These are phyloP conservation scores for Tillus elongatus DNA, from an alignment of 2,888 invertebrate genomes.

Conservation along the genomic window DNA sequence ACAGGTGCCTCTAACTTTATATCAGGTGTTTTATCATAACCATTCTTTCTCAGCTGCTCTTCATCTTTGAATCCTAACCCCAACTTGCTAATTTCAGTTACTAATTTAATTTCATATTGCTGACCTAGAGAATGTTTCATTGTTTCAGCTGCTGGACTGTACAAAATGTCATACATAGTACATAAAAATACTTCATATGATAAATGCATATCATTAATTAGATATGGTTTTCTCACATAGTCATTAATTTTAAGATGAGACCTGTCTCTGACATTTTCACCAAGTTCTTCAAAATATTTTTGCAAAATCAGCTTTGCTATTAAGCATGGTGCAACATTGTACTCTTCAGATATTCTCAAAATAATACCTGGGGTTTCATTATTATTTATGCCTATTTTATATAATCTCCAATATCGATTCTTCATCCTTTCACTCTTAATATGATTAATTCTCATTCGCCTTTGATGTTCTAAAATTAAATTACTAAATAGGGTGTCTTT, in stretches of 20 bases:
- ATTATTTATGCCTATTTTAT: conserved; percentile 37
- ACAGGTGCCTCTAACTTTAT: conserved; percentile 84
- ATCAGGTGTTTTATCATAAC: conserved; percentile 94
- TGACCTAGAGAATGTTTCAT: conserved; percentile 71
- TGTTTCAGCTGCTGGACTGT: conserved; percentile 72
- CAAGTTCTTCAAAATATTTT: conserved; percentile 39
- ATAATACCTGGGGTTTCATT: conserved; percentile 52
- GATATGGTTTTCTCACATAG: conserved; percentile 60
- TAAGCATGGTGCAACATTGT: conserved; percentile 49
- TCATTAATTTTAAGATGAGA: conserved; percentile 43
- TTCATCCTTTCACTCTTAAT: conserved; percentile 50
- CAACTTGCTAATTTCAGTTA: conserved; percentile 50
- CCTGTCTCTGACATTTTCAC: conserved; percentile 29
- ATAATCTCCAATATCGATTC: conserved; percentile 42
- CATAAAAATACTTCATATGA: conserved; percentile 70
- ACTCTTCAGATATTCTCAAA: conserved; percentile 47
- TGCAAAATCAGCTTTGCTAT: conserved; percentile 52
- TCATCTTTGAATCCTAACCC: conserved; percentile 65
- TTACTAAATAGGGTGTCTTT: conserved; percentile 60
- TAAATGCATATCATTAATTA: conserved; percentile 60
- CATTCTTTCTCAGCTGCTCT: conserved; percentile 65
- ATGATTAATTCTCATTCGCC: conserved; percentile 55
- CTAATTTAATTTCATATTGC: conserved; percentile 74
- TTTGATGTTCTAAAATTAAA: conserved; percentile 54
- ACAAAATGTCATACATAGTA: conserved; percentile 70